Conservation (phyloP, 1,140 invertebrate species). For the Drosophila guanche region DNA sequence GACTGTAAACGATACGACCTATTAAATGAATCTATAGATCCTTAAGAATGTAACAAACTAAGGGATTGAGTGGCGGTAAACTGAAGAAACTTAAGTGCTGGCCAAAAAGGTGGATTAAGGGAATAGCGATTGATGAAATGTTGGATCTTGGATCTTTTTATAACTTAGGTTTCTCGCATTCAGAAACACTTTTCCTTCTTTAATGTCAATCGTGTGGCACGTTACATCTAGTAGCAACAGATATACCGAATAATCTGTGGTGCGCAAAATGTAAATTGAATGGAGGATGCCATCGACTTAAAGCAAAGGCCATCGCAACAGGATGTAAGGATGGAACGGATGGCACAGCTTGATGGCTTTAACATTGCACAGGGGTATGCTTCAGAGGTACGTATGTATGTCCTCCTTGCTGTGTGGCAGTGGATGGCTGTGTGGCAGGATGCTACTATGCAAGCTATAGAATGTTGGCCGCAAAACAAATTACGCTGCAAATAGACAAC, state of each 20-base stretch:
- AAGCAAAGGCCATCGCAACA: constrained; percentile 18
- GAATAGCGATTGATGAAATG: too few relatives aligned
- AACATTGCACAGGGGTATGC: constrained; percentile 40
- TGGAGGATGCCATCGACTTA: constrained; percentile 21
- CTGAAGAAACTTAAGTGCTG: too few relatives aligned
- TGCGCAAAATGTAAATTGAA: constrained; percentile 64
- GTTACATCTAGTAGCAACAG: constrained; percentile 9
- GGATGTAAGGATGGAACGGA: neutral
- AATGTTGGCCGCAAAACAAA: constrained; percentile 54
- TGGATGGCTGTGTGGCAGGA: constrained; percentile 5
- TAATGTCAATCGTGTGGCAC: neutral
- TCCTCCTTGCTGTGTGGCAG: neutral
- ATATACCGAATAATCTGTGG: constrained; percentile 54
- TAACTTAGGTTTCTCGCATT: too few relatives aligned
- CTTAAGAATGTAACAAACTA: constrained; percentile 22
- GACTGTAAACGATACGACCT: constrained; percentile 33
- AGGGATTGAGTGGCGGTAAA: neutral
- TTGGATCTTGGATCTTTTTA: too few relatives aligned
- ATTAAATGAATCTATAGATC: constrained; percentile 27
- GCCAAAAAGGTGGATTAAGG: too few relatives aligned
- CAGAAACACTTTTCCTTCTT: too few relatives aligned
- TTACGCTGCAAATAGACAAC: constrained; percentile 68
- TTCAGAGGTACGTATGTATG: constrained; percentile 6
- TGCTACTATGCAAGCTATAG: constrained; percentile 14
- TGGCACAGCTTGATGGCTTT: constrained; percentile 22